Evolutionary conservation across 2,797 vertebrate genomes (phyloP).

Genomic region (Choloepus didactylus): DNA sequence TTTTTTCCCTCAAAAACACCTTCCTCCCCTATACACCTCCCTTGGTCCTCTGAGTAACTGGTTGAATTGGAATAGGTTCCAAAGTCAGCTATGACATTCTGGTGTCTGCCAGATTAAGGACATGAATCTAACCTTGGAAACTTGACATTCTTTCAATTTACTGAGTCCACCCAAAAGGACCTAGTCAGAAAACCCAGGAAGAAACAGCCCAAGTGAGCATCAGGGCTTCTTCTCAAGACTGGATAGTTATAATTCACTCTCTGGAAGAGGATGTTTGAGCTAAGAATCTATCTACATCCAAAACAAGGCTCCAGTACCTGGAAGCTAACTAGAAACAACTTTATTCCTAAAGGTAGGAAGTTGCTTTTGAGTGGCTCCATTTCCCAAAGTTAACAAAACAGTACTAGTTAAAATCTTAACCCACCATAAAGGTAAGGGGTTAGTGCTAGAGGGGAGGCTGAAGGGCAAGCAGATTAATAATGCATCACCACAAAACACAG

Average conservation of each 20-base stretch:
- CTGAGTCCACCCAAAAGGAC: not conserved
- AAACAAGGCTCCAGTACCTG: not conserved
- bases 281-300: not conserved
- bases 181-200: not conserved
- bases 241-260: not conserved
- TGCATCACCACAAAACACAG: constrained; percentile 4
- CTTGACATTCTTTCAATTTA: not conserved
- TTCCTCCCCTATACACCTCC: not conserved
- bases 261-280: not conserved
- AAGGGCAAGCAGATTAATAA: not conserved
- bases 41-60: constrained; percentile 51
- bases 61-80: not conserved
- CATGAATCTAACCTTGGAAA: constrained; percentile 49
- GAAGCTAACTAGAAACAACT: not conserved
- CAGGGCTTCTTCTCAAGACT: not conserved
- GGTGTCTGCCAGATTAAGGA: constrained; percentile 54
- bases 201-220: rapidly evolving
- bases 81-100: constrained; percentile 61
- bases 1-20: not conserved
- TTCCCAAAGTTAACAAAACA: constrained; percentile 13
- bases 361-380: not conserved
- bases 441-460: not conserved
- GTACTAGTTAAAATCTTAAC: not conserved
- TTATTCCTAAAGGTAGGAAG: not conserved
- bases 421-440: not conserved